These are phyloP conservation scores for Cataglyphis albicans DNA, from an alignment of 2,888 invertebrate genomes.

Conservation along the genomic window DNA sequence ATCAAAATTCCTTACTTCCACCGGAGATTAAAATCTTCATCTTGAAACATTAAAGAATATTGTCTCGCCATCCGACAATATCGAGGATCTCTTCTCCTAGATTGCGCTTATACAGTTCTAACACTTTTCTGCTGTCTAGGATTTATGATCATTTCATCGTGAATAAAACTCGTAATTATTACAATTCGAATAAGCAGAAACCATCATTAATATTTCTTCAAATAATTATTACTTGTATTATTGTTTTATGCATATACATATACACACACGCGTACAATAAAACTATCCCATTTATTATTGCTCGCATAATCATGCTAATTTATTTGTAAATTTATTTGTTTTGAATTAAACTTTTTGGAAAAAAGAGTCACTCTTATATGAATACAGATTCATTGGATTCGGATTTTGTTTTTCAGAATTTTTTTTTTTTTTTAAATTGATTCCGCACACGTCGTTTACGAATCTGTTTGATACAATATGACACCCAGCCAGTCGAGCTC, in stretches of 20 bases:
- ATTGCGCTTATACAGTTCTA: conserved; percentile 59
- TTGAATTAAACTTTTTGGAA: not conserved
- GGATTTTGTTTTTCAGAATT: not conserved
- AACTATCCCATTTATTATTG: not conserved
- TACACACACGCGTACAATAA: not conserved
- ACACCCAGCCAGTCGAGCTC: not conserved
- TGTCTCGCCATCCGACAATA: not conserved
- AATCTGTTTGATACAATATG: conserved; percentile 23
- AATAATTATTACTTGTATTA: no score
- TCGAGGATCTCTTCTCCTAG: conserved; percentile 3
- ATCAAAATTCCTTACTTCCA: not conserved
- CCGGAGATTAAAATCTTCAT: conserved; percentile 2
- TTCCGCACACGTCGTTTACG: conserved; percentile 2
- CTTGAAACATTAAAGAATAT: conserved; percentile 3
- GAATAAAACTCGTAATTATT: conserved; percentile 23
- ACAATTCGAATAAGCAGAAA: not conserved
- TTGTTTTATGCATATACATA: no score
- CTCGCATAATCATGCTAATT: not conserved
- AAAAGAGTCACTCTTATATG: not conserved
- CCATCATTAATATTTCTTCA: not conserved
- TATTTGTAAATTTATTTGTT: not conserved
- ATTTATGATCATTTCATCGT: conserved; percentile 60
- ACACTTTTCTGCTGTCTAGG: conserved; percentile 53
- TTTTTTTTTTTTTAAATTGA: not conserved
- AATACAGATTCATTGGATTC: not conserved